Percentiles rank a stretch among this genome's conserved stretches.
These are phyloP conservation scores for Drosophila quinaria DNA, from an alignment of 2,888 invertebrate genomes.

Conservation along the genomic window DNA sequence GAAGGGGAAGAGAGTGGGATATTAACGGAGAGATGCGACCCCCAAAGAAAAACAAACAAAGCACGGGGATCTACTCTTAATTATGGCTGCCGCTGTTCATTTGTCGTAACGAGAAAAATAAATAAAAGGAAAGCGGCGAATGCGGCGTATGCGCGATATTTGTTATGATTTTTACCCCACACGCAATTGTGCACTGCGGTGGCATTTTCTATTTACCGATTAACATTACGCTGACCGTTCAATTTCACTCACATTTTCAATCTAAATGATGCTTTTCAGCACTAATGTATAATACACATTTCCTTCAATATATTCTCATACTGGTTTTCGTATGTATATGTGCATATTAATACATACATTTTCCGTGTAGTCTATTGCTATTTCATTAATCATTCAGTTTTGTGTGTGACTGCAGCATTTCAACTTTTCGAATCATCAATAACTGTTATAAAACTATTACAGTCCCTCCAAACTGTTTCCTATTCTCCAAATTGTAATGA, in stretches of 20 bases:
- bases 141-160: conserved; percentile 40
- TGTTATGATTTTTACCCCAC: not conserved
- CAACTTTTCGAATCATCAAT: conserved; percentile 18
- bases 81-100: conserved; percentile 26
- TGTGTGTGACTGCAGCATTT: not conserved
- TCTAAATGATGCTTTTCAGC: conserved; percentile 14
- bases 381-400: conserved; percentile 39
- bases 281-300: not conserved
- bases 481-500: conserved; percentile 1
- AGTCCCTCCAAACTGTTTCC: not conserved
- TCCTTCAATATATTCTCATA: conserved; percentile 1
- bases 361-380: conserved; percentile 3
- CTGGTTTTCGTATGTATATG: not conserved
- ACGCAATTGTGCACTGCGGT: not conserved
- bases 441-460: conserved; percentile 32
- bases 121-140: conserved; percentile 3
- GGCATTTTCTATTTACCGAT: conserved; percentile 29
- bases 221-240: conserved; percentile 32
- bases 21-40: conserved; percentile 1
- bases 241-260: conserved; percentile 24
- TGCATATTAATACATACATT: conserved; percentile 7
- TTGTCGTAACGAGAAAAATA: conserved; percentile 29
- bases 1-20: not conserved
- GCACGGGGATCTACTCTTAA: conserved; percentile 21
- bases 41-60: conserved; percentile 24